These are phyloP conservation scores for Caretta caretta DNA, from an alignment of 2,113 vertebrate species.

Conservation along the genomic window DNA sequence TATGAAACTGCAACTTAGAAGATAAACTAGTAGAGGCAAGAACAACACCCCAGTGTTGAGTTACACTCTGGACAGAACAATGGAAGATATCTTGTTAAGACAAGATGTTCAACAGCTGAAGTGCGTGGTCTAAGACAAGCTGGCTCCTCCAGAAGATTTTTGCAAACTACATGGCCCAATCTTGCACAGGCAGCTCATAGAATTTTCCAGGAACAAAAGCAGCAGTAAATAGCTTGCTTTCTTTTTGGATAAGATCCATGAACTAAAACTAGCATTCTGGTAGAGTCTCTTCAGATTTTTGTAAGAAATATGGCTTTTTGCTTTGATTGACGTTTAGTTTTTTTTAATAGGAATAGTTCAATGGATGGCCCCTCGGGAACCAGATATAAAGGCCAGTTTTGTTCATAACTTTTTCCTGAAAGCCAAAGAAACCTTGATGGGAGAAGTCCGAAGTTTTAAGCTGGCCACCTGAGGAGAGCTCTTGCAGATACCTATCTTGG, in stretches of 20 bases:
- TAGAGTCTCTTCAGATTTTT: slow-evolving; percentile 36
- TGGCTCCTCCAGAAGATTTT: neutral
- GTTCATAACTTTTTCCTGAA: neutral
- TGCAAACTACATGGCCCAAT: neutral
- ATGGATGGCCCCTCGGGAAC: neutral
- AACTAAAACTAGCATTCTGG: slow-evolving; percentile 33
- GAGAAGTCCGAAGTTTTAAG: neutral
- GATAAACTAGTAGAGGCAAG: neutral
- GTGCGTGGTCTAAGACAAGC: neutral
- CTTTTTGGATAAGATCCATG: slow-evolving; percentile 26
- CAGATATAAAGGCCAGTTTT: neutral
- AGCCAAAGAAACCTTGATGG: neutral
- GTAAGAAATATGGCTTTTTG: slow-evolving; percentile 11
- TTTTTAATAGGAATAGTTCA: neutral
- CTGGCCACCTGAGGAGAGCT: neutral
- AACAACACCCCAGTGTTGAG: rapidly evolving
- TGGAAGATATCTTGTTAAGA: neutral
- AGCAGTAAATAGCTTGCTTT: slow-evolving; percentile 43
- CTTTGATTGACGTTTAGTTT: neutral
- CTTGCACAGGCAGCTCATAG: neutral
- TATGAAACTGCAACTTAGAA: neutral
- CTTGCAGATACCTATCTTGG: neutral
- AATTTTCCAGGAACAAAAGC: slow-evolving; percentile 3
- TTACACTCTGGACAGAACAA: neutral
- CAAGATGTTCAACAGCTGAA: neutral